phyloP scores from a whole-genome alignment of 2,888 invertebrate genomes.

The Gryllus longicercus region DNA sequence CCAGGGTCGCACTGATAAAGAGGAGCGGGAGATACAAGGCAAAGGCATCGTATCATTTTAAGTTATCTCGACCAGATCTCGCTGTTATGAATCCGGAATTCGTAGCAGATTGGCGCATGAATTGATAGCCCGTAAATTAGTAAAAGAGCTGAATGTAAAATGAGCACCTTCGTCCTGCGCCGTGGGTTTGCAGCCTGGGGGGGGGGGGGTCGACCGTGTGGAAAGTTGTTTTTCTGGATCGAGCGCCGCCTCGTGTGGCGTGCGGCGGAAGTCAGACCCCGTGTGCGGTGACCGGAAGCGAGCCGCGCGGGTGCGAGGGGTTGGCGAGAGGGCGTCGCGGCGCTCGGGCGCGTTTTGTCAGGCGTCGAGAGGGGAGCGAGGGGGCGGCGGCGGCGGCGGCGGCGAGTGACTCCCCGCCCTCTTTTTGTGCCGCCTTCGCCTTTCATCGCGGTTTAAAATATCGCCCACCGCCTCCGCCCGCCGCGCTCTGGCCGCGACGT shows the following conservation, averaged over 20 bases:
- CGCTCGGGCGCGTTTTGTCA: conserved; percentile 6
- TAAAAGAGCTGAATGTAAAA: too few species aligned
- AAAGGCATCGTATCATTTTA: too few species aligned
- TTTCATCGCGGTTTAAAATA: conserved; percentile 10
- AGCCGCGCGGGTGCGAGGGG: neutral
- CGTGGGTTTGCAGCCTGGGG: neutral
- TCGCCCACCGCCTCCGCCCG: neutral
- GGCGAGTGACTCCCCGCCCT: neutral
- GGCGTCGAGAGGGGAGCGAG: neutral
- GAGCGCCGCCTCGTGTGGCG: too few species aligned
- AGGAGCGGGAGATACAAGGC: too few species aligned
- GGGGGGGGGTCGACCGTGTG: neutral
- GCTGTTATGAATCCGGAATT: too few species aligned
- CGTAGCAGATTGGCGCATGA: too few species aligned
- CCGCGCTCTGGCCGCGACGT: neutral
- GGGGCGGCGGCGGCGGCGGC: neutral
- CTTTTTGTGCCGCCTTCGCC: conserved; percentile 8
- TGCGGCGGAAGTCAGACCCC: too few species aligned
- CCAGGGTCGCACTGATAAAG: too few species aligned
- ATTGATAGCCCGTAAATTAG: too few species aligned
- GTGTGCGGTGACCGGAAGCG: neutral
- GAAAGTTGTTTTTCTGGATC: too few species aligned
- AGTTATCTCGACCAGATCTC: too few species aligned
- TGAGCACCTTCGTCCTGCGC: too few species aligned
- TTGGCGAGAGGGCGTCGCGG: neutral